A percentile compares a stretch with the other conserved stretches of the same genome.
phyloP scores from a whole-genome alignment of 2,797 vertebrate genomes.

The Merluccius polli region DNA sequence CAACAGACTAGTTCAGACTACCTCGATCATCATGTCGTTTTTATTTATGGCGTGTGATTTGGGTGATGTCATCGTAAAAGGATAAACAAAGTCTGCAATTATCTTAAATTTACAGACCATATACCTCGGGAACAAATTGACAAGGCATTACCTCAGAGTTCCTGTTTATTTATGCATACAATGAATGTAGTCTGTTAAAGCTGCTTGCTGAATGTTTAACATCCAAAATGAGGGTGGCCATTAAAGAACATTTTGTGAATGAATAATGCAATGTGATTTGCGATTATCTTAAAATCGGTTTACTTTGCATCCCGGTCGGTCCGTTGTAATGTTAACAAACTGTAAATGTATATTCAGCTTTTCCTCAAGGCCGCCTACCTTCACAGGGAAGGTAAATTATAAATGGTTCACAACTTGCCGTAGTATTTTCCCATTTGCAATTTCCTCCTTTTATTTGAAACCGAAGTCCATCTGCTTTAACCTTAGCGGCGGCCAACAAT shows the following conservation, averaged over 20 bases:
- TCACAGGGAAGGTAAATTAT: neutral
- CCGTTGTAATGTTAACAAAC: neutral
- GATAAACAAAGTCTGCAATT: neutral
- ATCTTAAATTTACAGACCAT: neutral
- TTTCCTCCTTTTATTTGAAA: neutral
- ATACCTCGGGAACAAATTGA: neutral
- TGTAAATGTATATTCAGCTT: neutral
- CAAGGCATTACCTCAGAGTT: neutral
- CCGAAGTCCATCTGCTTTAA: neutral
- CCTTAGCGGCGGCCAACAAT: neutral
- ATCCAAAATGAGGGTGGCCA: neutral
- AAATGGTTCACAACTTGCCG: neutral
- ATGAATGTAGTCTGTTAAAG: neutral
- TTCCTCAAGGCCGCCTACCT: neutral
- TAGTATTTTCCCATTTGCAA: neutral
- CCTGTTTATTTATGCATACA: neutral
- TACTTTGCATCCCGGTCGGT: neutral
- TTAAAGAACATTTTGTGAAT: neutral
- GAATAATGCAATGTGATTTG: neutral
- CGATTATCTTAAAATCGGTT: neutral
- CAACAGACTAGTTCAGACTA: neutral
- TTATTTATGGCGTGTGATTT: neutral
- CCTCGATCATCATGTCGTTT: neutral
- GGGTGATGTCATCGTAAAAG: constrained; percentile 1
- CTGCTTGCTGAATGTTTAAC: neutral